Evolutionary conservation across 1,140 invertebrate species (phyloP), one percentile per base, ranked within the genome.

Genomic region (Lasaia peninsularis): DNA sequence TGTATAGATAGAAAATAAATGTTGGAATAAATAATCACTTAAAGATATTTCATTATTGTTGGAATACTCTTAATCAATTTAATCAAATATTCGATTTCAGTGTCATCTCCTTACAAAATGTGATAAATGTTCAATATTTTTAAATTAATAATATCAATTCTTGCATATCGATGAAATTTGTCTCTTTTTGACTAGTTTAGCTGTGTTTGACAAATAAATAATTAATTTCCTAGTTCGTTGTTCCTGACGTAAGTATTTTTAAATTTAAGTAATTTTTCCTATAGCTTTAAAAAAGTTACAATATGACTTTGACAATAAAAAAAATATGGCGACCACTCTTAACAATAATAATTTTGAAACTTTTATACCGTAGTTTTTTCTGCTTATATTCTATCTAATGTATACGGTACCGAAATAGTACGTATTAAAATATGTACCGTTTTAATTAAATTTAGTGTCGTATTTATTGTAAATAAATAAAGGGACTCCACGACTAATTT

Each of bases 191-290:
- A 75, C 60, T 78, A 78, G 70, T 69, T 75, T 76, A 77, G 85
- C 85, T 88, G 85, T 88, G 85, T 88, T 79, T 80, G 85, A 88
- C 85, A 88, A 88, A 88, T 88, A 88, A 85, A 63, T 71, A 18
- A 44, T 44, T 44, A 16, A 44, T 48, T 48, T 48, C 40, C 40
- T 48, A 48, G 40, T 56, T 32, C n/a, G 21, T 52, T 50, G 48
- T 24, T 31, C 14, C 50, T 52, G 21, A 32, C 21, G 18, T 9
- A 14, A 52, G 50, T 52, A 52, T 12, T 32, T 52, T 44, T 40
- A 48, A 55, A 2, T 12, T 52, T 52, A 32, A 14, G 50, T 31
- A 33, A 28, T 31, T 32, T 37, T 11, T 32, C 28, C 16, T 12
- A 14, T 40, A 55, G 53, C 53, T 55, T 55, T 21, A 55, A 50